A percentile compares a stretch with the other conserved stretches of the same genome.
Evolutionary conservation across 2,113 vertebrate species (phyloP).

Genomic region (Pelmatolapia mariae): DNA sequence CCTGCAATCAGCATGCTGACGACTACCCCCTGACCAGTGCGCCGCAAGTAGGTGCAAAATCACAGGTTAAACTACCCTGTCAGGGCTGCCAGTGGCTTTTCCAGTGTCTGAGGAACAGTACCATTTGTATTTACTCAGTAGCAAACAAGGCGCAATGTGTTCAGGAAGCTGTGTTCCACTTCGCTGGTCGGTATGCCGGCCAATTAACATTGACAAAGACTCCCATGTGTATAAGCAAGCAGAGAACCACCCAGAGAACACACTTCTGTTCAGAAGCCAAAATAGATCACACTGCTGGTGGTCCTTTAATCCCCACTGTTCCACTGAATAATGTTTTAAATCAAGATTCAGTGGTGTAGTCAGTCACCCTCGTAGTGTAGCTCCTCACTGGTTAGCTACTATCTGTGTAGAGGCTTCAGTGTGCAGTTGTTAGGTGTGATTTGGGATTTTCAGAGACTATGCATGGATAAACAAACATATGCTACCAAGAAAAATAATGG

Average conservation of each 20-base stretch:
- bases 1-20: background rate
- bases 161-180: slow-evolving; percentile 53
- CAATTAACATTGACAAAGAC: slow-evolving; percentile 72
- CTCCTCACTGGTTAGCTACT: background rate
- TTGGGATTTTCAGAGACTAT: background rate
- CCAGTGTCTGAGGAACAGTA: background rate
- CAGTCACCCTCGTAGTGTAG: background rate
- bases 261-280: slow-evolving; percentile 44
- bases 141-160: slow-evolving; percentile 46
- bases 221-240: slow-evolving; percentile 44
- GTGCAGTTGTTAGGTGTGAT: background rate
- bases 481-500: background rate
- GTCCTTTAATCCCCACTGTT: slow-evolving; percentile 30
- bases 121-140: slow-evolving; percentile 38
- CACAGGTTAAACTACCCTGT: slow-evolving; percentile 39
- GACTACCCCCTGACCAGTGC: background rate
- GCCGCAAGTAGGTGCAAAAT: slow-evolving; percentile 5
- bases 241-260: slow-evolving; percentile 38
- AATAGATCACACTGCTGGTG: slow-evolving; percentile 31
- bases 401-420: background rate
- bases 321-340: slow-evolving; percentile 41
- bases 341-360: background rate
- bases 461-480: background rate
- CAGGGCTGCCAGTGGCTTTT: background rate
- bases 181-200: slow-evolving; percentile 47